Base-by-base conservation (phyloP, 2,888 invertebrate species). In the Erannis defoliaria region DNA sequence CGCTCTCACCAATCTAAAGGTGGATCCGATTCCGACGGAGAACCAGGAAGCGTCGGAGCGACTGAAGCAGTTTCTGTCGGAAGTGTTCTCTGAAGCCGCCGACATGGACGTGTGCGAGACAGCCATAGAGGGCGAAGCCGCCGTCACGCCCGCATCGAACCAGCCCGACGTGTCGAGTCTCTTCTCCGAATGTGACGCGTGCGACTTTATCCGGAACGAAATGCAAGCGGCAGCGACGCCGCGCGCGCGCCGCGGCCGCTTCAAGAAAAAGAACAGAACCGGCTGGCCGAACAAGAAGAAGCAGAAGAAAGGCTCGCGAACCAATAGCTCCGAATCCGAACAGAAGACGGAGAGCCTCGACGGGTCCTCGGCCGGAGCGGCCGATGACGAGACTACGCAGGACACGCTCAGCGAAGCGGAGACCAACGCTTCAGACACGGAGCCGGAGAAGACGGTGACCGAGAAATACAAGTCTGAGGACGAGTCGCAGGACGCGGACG, bases 261-360 rank as follows among this genome's bases (percentile, higher is more conserved):
- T 95, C 78, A 94, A 95, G 82, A 95, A 96, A 86, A 95, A 95
- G 82, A 97, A 97, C 84, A 93, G 95, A 64, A 97, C 97, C 0
- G 97, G 97, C 8, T 97, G 97, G 97, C 97, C 97, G 0, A 93
- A 90, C 80, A 93, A 94, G 76, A 93, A 82, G 77, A 93, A 85
- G 74, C 76, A 73, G 43, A 91, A 89, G 67, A 91, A 90, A 54
- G 74, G 74, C 53, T 87, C 86, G 0, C 75, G 86, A 49, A 80
- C 81, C 8, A 81, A 72, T 72, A 89, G 87, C 64, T 60, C 76
- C 0, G 88, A 87, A 64, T 79, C 78, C 1, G 81, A 79, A 26
- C 67, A 64, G 26, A 85, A 87, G 72, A 72, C 84, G 2, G 86
- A 81, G 12, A 84, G 86, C 66, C 33, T 33, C 35, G 58, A 84